Percentiles rank a stretch among this genome's conserved stretches.
Evolutionary conservation across 2,888 invertebrate genomes (phyloP).

Genomic region (Gryllus longicercus): DNA sequence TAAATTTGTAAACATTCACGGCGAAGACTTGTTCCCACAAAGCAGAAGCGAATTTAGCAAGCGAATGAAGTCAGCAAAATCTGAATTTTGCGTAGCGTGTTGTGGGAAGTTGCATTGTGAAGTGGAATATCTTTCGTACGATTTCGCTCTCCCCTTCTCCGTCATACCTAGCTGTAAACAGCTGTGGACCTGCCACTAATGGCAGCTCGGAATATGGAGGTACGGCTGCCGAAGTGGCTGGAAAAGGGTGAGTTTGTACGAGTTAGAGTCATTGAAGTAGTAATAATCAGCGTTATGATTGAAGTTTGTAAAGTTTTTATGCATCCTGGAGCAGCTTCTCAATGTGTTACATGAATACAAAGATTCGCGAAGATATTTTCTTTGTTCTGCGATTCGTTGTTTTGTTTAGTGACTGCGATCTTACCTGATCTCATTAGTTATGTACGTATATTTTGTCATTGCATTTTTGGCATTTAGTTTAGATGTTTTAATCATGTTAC

Average conservation of each 20-base stretch:
- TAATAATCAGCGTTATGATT: background rate
- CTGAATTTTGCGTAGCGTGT: background rate
- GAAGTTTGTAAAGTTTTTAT: background rate
- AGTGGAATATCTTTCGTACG: conserved; percentile 29
- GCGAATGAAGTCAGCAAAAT: no score
- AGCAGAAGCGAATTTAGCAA: no score
- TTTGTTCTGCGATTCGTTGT: conserved; percentile 30
- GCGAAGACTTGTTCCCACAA: no score
- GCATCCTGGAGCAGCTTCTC: background rate
- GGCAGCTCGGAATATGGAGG: conserved; percentile 35
- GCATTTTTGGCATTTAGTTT: background rate
- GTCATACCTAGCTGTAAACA: conserved; percentile 35
- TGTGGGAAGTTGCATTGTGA: background rate
- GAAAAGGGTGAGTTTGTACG: conserved; percentile 26
- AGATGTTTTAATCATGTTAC: no score
- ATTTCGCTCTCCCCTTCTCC: conserved; percentile 28
- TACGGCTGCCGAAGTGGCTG: conserved; percentile 29
- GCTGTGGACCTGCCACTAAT: conserved; percentile 37
- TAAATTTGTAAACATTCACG: background rate
- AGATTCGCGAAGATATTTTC: conserved; percentile 20
- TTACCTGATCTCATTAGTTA: conserved; percentile 9
- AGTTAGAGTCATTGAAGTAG: background rate
- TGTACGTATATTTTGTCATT: background rate
- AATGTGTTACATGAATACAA: background rate
- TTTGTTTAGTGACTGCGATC: conserved; percentile 28